Conservation (phyloP, 2,113 vertebrate genomes). For the Artemisiospiza belli region DNA sequence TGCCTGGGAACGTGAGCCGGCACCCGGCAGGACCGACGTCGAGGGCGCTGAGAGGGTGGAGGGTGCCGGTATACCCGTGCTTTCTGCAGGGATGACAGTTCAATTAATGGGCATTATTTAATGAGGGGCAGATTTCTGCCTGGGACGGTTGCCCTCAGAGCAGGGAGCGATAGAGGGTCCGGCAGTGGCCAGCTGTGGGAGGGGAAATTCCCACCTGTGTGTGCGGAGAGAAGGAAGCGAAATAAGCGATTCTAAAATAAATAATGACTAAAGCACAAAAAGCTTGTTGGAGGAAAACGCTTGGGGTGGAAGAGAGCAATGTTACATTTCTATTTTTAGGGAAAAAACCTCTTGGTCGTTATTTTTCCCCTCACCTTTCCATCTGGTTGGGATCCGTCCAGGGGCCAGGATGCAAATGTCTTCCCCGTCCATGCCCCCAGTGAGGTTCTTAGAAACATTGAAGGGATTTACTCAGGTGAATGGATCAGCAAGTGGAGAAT, state of each 20-base stretch:
- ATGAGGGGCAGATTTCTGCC: conserved; percentile 65
- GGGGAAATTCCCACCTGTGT: neutral
- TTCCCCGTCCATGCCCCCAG: neutral
- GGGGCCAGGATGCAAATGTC: neutral
- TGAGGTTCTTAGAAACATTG: neutral
- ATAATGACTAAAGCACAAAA: conserved; percentile 81
- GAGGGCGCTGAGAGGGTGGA: neutral
- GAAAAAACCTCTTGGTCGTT: neutral
- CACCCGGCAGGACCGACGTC: neutral
- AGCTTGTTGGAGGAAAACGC: conserved; percentile 76
- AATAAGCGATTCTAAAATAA: conserved; percentile 59
- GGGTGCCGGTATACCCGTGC: neutral
- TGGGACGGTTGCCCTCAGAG: conserved; percentile 23
- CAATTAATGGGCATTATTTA: conserved; percentile 86
- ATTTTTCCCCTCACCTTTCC: conserved; percentile 25
- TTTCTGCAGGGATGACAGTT: conserved; percentile 28
- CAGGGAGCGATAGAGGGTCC: conserved; percentile 45
- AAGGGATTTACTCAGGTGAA: conserved; percentile 71
- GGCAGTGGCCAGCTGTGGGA: neutral
- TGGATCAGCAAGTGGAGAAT: neutral
- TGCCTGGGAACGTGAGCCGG: neutral
- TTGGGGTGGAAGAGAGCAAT: conserved; percentile 65
- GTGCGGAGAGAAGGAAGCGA: neutral
- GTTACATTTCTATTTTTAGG: conserved; percentile 27
- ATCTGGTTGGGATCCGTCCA: conserved; percentile 17